Evolutionary conservation across 2,888 invertebrate species (phyloP).

Genomic region (Drymonia ruficornis): DNA sequence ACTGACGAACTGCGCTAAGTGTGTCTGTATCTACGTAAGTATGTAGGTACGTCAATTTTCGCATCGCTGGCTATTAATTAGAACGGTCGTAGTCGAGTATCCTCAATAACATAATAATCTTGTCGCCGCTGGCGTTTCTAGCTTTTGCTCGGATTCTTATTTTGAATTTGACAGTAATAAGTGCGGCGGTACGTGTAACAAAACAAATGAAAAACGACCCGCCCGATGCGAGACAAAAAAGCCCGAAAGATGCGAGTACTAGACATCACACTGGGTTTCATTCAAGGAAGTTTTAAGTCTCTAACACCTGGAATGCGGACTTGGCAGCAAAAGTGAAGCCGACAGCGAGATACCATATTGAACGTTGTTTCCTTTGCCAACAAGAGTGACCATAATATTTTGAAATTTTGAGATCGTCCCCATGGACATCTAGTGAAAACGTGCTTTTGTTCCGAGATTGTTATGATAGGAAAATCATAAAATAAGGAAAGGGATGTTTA

Average conservation of each 20-base stretch:
- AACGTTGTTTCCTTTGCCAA: too few relatives aligned
- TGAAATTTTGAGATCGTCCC: too few relatives aligned
- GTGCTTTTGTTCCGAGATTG: too few relatives aligned
- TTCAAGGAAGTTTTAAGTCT: too few relatives aligned
- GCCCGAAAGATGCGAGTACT: constrained; percentile 66
- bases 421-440: too few relatives aligned
- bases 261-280: constrained; percentile 79
- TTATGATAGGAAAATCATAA: too few relatives aligned
- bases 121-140: constrained; percentile 71
- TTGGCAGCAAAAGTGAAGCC: too few relatives aligned
- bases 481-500: too few relatives aligned
- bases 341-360: too few relatives aligned
- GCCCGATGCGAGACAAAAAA: constrained; percentile 73
- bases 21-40: constrained; percentile 25
- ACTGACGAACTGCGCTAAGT: constrained; percentile 21
- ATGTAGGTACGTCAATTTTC: constrained; percentile 52
- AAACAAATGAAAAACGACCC: constrained; percentile 78
- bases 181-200: constrained; percentile 63
- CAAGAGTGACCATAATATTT: too few relatives aligned
- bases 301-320: too few relatives aligned
- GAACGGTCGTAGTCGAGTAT: constrained; percentile 52
- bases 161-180: constrained; percentile 77
- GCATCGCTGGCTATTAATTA: constrained; percentile 67
- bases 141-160: constrained; percentile 67
- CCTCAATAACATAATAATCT: constrained; percentile 70